Base-by-base conservation (phyloP, 2,797 vertebrate species). In the Columba guinea region DNA sequence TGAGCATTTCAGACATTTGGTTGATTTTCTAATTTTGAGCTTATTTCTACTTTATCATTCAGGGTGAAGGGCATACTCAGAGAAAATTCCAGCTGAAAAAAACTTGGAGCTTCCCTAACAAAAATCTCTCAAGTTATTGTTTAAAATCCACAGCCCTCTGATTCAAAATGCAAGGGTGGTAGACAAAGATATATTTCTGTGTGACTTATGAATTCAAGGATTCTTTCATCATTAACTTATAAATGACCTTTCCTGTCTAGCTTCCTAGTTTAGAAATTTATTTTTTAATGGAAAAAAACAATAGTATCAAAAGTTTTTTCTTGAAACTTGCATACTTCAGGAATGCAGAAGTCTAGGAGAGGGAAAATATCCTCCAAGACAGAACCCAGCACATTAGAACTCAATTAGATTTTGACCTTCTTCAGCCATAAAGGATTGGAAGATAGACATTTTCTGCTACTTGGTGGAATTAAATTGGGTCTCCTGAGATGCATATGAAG, bases 371-470 rank as follows among this genome's bases (percentile, higher is more conserved):
- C 48, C 60, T 92, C 75, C 59, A 79, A 67, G 80, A 94, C 46
- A 83, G 87, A 94, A 63, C 26, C 64, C 24, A 23, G n/a, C 73
- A 90, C 32, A 62, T 30, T 20, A 59, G 56, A 79, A 94, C 55
- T 93, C 93, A 95, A 94, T 96, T 97, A 97, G 86, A 94, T 90
- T 95, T 95, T 96, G 63, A 97, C 94, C 95, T 97, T 95, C 94
- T 91, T 95, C 78, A 92, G 63, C 84, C 59, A 90, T 87, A 92
- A 97, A 92, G 65, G 52, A 87, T 68, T 87, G 77, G 58, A 56
- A 94, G 58, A 91, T 51, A 89, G 60, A 89, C 41, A 88, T 74
- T 78, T 69, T 95, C 97, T 95, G 73, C 64, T 91, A 55, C 74
- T 94, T 86, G 46, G n/a, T 67, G 92, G 82, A 88, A 92, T 94